Conservation (phyloP, 1,140 invertebrate species). For the Drosophila nasuta region DNA sequence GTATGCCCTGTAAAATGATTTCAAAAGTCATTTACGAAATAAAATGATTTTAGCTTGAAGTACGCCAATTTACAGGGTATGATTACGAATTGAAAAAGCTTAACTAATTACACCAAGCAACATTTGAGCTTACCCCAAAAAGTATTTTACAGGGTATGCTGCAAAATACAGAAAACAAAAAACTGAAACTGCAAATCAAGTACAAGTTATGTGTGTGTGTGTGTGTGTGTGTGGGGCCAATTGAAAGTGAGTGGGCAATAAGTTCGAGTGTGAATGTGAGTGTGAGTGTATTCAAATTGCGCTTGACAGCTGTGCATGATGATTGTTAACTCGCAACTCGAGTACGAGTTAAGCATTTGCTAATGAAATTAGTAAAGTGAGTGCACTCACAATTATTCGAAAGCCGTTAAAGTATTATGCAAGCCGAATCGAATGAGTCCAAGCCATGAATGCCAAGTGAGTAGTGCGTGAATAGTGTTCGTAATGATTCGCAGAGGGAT, state of each 20-base stretch:
- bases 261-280: conserved; percentile 16
- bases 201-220: conserved; percentile 34
- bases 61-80: background rate
- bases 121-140: background rate
- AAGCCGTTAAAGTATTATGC: background rate
- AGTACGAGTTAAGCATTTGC: background rate
- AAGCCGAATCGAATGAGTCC: background rate
- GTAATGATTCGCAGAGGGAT: background rate
- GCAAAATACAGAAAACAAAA: conserved; percentile 31
- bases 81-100: too few species aligned
- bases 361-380: conserved; percentile 1
- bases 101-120: too few species aligned
- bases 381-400: conserved; percentile 10
- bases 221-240: conserved; percentile 45
- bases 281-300: conserved; percentile 45
- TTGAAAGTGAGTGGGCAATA: conserved; percentile 46
- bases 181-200: conserved; percentile 50
- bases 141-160: background rate
- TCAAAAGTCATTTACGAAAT: too few species aligned
- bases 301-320: conserved; percentile 21
- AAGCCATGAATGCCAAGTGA: background rate
- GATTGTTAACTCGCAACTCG: conserved; percentile 2
- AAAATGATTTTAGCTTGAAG: too few species aligned
- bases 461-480: conserved; percentile 3
- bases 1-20: too few species aligned